A percentile compares a stretch with the other conserved stretches of the same genome.
Evolutionary conservation across 2,113 vertebrate species (phyloP).

Genomic region (Tetraodon nigroviridis): DNA sequence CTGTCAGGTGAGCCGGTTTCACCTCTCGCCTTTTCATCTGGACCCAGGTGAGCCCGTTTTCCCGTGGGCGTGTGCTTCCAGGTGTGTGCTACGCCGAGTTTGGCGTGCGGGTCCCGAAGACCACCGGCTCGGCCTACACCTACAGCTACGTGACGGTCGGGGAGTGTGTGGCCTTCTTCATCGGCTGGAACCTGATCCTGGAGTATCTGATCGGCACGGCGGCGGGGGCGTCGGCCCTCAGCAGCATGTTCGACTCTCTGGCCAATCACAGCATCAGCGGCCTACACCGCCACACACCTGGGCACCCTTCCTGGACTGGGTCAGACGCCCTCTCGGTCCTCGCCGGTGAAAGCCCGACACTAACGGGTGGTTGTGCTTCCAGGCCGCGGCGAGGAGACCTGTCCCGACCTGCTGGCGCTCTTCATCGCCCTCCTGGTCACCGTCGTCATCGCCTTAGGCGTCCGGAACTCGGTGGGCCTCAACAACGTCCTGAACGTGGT

Average conservation of each 20-base stretch:
- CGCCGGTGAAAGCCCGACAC: no score
- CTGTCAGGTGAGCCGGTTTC: slow-evolving; percentile 92
- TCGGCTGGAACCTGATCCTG: slow-evolving; percentile 96
- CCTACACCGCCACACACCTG: slow-evolving; percentile 88
- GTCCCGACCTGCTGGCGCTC: slow-evolving; percentile 90
- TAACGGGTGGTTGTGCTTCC: slow-evolving; percentile 2
- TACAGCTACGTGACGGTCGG: slow-evolving; percentile 98
- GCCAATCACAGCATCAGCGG: slow-evolving; percentile 94
- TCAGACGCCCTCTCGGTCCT: no score
- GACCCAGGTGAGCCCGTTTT: neutral
- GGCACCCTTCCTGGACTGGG: slow-evolving; percentile 89
- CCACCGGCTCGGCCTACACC: slow-evolving; percentile 95
- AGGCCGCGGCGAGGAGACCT: slow-evolving; percentile 96
- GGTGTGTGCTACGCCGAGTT: slow-evolving; percentile 98
- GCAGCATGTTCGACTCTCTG: slow-evolving; percentile 97
- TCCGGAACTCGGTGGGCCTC: slow-evolving; percentile 91
- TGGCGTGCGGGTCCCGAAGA: slow-evolving; percentile 93
- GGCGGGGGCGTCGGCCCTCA: slow-evolving; percentile 89
- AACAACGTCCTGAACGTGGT: slow-evolving; percentile 92
- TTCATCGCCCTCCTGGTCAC: slow-evolving; percentile 89
- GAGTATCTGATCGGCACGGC: slow-evolving; percentile 98
- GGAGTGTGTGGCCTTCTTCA: slow-evolving; percentile 96
- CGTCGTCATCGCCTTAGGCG: slow-evolving; percentile 83
- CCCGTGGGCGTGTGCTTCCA: slow-evolving; percentile 38
- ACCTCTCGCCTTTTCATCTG: no score